Percentiles rank a stretch among this genome's conserved stretches.
Conservation (phyloP, 2,888 invertebrate species). For the Xanthostigma xanthostigma region DNA sequence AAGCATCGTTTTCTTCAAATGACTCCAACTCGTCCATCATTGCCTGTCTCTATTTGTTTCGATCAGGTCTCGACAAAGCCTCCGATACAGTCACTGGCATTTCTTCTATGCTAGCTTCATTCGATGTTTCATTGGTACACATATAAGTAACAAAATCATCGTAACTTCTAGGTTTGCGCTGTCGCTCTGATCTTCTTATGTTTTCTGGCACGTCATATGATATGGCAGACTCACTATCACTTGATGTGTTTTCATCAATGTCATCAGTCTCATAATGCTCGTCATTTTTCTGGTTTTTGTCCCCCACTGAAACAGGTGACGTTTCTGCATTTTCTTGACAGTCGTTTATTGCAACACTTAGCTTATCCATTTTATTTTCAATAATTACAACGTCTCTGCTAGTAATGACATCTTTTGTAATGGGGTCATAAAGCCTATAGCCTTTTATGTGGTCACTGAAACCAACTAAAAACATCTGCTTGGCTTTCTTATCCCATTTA, state of each 20-base stretch:
- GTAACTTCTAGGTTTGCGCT: not conserved
- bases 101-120: too few species aligned
- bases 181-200: too few species aligned
- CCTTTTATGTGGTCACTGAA: slow-evolving; percentile 3
- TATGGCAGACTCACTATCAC: too few species aligned
- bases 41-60: slow-evolving; percentile 13
- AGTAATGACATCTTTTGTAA: not conserved
- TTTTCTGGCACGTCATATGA: too few species aligned
- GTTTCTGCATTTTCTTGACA: not conserved
- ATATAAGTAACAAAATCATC: slow-evolving; percentile 3
- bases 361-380: too few species aligned
- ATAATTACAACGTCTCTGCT: too few species aligned
- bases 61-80: slow-evolving; percentile 15
- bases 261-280: too few species aligned
- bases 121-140: slow-evolving; percentile 5
- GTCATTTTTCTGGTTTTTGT: too few species aligned
- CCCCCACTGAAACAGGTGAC: too few species aligned
- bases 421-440: not conserved
- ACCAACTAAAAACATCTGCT: slow-evolving; percentile 6
- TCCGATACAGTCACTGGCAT: slow-evolving; percentile 12
- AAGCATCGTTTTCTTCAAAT: slow-evolving; percentile 18
- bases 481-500: slow-evolving; percentile 10
- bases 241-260: too few species aligned
- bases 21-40: slow-evolving; percentile 17
- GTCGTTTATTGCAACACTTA: too few species aligned